Evolutionary conservation across 2,113 vertebrate genomes (phyloP).

Genomic region (Petromus typicus): DNA sequence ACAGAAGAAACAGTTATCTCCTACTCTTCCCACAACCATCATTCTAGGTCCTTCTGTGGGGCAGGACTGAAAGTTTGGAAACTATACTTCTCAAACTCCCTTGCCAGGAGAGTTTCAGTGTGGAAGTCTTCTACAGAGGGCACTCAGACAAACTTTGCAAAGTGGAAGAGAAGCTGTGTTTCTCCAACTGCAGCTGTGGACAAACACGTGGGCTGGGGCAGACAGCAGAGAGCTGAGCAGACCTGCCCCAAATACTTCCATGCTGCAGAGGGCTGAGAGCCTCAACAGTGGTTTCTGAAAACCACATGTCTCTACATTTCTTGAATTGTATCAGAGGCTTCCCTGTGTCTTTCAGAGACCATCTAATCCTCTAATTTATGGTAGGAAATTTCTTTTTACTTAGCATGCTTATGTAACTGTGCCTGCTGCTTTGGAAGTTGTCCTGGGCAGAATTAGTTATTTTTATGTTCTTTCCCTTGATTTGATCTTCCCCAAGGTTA

Average conservation of each 20-base stretch:
- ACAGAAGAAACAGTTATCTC: background rate
- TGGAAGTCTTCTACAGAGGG: background rate
- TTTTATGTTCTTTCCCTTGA: background rate
- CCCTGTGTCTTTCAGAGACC: background rate
- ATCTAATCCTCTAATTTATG: background rate
- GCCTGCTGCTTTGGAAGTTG: background rate
- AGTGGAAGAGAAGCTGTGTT: background rate
- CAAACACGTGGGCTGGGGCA: background rate
- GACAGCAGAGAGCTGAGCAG: background rate
- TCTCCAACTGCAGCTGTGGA: background rate
- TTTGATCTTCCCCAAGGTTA: background rate
- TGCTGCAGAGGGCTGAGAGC: background rate
- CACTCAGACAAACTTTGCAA: background rate
- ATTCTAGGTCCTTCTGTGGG: background rate
- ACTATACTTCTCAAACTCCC: background rate
- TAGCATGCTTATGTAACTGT: background rate
- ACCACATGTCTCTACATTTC: background rate
- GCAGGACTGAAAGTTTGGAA: slow-evolving; percentile 25
- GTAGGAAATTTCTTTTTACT: background rate
- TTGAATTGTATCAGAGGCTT: background rate
- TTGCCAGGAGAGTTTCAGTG: background rate
- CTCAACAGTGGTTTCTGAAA: background rate
- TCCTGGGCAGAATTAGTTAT: background rate
- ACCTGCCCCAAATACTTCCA: background rate
- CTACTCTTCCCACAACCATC: background rate